Conservation (phyloP, 2,888 invertebrate genomes). For the Volucella bombylans region DNA sequence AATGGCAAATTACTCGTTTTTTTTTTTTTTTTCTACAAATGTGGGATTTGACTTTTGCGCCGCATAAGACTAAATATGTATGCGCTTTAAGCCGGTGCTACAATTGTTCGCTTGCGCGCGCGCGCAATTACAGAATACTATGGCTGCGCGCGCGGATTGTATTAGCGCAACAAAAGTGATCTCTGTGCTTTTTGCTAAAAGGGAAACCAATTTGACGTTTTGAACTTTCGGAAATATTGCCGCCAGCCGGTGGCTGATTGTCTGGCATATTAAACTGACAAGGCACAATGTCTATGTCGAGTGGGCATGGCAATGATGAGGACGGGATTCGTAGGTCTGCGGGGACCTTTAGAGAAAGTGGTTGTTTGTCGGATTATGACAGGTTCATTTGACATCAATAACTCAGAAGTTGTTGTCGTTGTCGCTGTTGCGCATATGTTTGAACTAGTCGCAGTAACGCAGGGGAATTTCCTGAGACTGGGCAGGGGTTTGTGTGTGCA, state of each 20-base stretch:
- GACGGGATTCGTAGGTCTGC: neutral
- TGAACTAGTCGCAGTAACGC: no score
- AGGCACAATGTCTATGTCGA: neutral
- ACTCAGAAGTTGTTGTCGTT: constrained; percentile 19
- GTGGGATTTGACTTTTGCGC: constrained; percentile 40
- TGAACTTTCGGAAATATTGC: constrained; percentile 47
- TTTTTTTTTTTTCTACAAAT: constrained; percentile 5
- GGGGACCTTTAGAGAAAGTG: constrained; percentile 78
- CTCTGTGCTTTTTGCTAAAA: neutral
- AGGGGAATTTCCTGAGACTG: no score
- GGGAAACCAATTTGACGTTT: constrained; percentile 47
- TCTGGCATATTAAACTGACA: constrained; percentile 41
- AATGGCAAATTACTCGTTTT: constrained; percentile 41
- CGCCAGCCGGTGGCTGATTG: constrained; percentile 46
- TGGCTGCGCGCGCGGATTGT: no score
- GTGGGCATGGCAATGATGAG: no score
- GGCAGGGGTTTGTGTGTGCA: no score
- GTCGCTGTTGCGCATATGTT: neutral
- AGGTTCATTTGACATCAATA: constrained; percentile 67
- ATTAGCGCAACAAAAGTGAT: neutral
- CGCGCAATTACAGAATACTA: no score
- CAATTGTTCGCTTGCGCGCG: constrained; percentile 27
- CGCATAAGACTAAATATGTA: neutral
- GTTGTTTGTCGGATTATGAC: constrained; percentile 76
- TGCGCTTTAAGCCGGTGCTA: constrained; percentile 37